Evolutionary conservation across 2,888 invertebrate species (phyloP), one percentile per base, ranked within the genome.

Genomic region (Petrophora chlorosata): DNA sequence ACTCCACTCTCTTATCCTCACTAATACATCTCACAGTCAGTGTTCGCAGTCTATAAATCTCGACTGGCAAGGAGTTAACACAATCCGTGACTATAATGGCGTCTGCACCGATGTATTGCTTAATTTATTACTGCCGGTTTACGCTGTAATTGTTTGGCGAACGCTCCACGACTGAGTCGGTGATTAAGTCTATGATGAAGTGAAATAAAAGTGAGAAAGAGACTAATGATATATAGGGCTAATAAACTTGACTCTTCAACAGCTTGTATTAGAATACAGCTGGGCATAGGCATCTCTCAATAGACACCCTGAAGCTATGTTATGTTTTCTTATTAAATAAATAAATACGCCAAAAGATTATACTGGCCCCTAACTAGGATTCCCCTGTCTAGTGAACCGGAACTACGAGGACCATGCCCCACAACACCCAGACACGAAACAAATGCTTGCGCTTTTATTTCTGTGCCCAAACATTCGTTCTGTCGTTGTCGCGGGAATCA

Each of bases 21-120:
- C 19, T 46, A 46, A 46, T 39, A 22, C 12, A 15, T 25, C 28
- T 28, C 26, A 32, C 39, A 35, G 33, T 43, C 43, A 49, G 43
- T 38, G 22, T 34, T 28, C 36, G 25, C 41, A 55, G n/a, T n/a
- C 65, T 58, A 85, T 85, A 85, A 85, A 86, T 86, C 78, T 70
- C 56, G 44, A 46, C 56, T 59, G 62, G 72, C 71, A 73, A 73
- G 70, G 67, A 76, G 78, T 79, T 76, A 82, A 77, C 79, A 73
- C 74, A 71, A 70, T 69, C 84, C 86, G 86, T 86, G 87, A 85
- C 82, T 73, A 47, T 74, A 82, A 78, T 76, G 77, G 73, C 79
- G 78, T 72, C 63, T 62, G 55, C 50, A 64, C 46, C 63, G 61
- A 69, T 63, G 65, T 62, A 59, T 61, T 48, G 38, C 53, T 67